Conservation (phyloP, 2,797 vertebrate genomes). For the Crocidura indochinensis region DNA sequence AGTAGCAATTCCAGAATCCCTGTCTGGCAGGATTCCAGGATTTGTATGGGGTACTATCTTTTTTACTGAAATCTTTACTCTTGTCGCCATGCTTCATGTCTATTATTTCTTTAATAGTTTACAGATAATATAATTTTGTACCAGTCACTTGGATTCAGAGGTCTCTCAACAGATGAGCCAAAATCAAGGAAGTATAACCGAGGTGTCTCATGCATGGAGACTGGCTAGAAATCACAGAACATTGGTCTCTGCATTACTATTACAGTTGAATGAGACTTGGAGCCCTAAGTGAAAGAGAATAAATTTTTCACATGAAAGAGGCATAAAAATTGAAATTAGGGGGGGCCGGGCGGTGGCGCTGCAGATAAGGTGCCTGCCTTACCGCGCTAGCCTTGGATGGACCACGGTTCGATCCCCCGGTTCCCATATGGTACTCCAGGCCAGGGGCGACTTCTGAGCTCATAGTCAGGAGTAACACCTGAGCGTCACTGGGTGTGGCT, state of each 20-base stretch:
- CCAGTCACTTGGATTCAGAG: not conserved
- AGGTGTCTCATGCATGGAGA: not conserved
- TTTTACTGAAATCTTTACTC: conserved; percentile 1
- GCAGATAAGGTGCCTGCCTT: too few relatives aligned
- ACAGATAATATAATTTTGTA: not conserved
- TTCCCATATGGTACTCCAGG: too few relatives aligned
- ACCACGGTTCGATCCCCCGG: too few relatives aligned
- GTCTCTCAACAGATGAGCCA: not conserved
- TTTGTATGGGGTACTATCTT: not conserved
- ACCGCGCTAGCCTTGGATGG: too few relatives aligned
- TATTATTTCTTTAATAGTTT: not conserved
- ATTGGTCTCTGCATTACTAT: not conserved
- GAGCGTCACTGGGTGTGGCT: too few relatives aligned
- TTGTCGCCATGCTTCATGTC: not conserved
- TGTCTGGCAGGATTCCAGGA: not conserved
- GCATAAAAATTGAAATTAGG: not conserved
- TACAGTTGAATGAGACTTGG: not conserved
- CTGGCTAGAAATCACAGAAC: not conserved
- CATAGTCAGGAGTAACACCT: too few relatives aligned
- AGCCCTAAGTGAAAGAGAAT: not conserved
- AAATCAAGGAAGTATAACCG: not conserved
- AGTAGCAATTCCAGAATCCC: not conserved
- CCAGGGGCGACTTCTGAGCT: too few relatives aligned
- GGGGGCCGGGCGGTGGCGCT: too few relatives aligned
- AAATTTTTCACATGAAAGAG: not conserved